Conservation (phyloP, 1,140 invertebrate species). For the Polyergus mexicanus region DNA sequence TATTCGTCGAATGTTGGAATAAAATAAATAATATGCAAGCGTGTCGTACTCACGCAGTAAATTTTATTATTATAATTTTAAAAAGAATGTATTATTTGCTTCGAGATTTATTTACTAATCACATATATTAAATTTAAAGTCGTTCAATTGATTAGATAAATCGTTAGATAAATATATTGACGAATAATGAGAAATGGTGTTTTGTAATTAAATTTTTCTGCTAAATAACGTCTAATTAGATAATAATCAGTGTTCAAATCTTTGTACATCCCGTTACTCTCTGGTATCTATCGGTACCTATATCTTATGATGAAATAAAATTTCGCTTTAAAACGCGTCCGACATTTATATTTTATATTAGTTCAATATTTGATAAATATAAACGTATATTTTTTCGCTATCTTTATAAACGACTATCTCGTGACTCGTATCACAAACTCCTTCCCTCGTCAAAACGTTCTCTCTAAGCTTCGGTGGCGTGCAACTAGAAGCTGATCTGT, state of each 20-base stretch:
- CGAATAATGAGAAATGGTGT: not conserved
- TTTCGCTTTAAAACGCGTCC: not conserved
- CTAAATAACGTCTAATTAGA: not conserved
- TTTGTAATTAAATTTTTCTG: not conserved
- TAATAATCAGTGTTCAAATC: not conserved
- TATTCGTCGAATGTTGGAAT: constrained; percentile 7
- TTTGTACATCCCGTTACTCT: not conserved
- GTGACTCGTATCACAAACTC: not conserved
- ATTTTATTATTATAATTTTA: not conserved
- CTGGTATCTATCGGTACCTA: not conserved
- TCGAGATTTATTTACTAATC: not conserved
- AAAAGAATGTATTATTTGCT: not conserved
- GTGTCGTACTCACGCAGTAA: not conserved
- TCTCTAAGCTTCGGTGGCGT: not conserved
- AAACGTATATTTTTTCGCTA: not conserved
- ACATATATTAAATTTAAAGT: not conserved
- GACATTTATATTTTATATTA: no score
- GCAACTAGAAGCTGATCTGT: constrained; percentile 25
- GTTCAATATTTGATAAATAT: not conserved
- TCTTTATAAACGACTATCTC: constrained; percentile 15
- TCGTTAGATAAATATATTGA: not conserved
- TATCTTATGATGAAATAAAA: not conserved
- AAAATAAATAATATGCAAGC: not conserved
- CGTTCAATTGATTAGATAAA: not conserved
- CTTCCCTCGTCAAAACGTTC: not conserved